Evolutionary conservation across 2,888 invertebrate genomes (phyloP).

Genomic region (Oscheius myriophilus): DNA sequence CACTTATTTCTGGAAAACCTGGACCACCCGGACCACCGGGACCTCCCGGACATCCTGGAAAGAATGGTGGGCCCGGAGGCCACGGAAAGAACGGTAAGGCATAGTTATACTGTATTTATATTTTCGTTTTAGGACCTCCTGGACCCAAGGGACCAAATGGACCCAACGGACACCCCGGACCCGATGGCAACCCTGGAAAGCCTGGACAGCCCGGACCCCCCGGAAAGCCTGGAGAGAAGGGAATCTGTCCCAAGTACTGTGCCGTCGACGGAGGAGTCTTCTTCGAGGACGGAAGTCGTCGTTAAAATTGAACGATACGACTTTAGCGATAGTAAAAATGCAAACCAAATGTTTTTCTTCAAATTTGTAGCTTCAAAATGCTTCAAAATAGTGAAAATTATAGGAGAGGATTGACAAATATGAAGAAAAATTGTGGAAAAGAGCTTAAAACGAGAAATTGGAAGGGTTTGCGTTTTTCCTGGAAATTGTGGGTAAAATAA

Average conservation of each 20-base stretch:
- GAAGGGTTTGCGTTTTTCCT: too few relatives aligned
- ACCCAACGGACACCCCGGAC: constrained; percentile 58
- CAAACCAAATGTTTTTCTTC: too few relatives aligned
- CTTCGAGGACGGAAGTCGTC: constrained; percentile 69
- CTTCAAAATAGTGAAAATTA: too few relatives aligned
- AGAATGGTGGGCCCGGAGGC: constrained; percentile 1
- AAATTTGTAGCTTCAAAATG: too few relatives aligned
- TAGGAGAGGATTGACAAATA: too few relatives aligned
- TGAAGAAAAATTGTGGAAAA: too few relatives aligned
- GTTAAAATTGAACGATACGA: constrained; percentile 11
- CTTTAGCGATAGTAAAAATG: too few relatives aligned
- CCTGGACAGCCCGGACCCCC: constrained; percentile 17
- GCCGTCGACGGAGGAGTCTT: constrained; percentile 61
- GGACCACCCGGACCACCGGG: constrained; percentile 10
- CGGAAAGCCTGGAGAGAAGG: constrained; percentile 19
- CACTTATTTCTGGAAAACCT: neutral
- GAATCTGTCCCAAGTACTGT: constrained; percentile 34
- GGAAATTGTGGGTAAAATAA: too few relatives aligned
- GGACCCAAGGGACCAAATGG: constrained; percentile 64
- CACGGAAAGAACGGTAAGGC: neutral
- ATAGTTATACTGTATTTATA: too few relatives aligned
- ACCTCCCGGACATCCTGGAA: constrained; percentile 8
- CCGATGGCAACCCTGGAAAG: constrained; percentile 34
- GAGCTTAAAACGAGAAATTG: too few relatives aligned
- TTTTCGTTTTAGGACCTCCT: constrained; percentile 44